Conservation (phyloP, 2,888 invertebrate genomes). For the Spilarctia lutea region DNA sequence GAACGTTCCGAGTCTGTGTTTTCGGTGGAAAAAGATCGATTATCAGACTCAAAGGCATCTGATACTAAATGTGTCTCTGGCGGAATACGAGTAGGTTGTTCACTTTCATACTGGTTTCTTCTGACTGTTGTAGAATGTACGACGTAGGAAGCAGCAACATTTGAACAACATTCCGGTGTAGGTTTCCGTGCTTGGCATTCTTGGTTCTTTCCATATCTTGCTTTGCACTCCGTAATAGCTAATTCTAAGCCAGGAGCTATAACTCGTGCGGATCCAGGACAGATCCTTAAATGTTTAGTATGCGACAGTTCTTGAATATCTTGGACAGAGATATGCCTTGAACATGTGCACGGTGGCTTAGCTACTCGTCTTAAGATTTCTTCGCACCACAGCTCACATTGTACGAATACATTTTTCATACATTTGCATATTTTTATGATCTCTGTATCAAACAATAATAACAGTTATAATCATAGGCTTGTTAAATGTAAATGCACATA, state of each 20-base stretch:
- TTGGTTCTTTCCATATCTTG: constrained; percentile 32
- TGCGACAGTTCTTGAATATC: constrained; percentile 63
- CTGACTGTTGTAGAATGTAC: constrained; percentile 56
- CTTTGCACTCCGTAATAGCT: constrained; percentile 63
- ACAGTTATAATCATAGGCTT: not conserved
- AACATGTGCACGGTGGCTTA: constrained; percentile 74
- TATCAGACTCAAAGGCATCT: not conserved
- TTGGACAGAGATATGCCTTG: constrained; percentile 68
- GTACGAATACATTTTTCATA: constrained; percentile 78
- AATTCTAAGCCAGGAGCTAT: constrained; percentile 64
- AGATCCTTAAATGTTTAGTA: constrained; percentile 44
- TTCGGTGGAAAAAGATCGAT: not conserved
- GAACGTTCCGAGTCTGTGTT: constrained; percentile 9
- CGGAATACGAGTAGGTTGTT: constrained; percentile 17
- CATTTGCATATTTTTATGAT: constrained; percentile 77
- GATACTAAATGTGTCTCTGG: constrained; percentile 18
- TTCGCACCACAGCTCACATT: constrained; percentile 80
- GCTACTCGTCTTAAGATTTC: constrained; percentile 73
- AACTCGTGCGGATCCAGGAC: constrained; percentile 52
- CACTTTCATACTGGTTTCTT: constrained; percentile 8
- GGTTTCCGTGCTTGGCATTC: constrained; percentile 58
- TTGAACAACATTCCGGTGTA: constrained; percentile 52
- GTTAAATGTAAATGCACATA: not conserved
- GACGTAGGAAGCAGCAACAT: constrained; percentile 59
- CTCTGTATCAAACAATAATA: constrained; percentile 52